Percentiles rank a stretch among this genome's conserved stretches.
Evolutionary conservation across 2,888 invertebrate species (phyloP).

Genomic region (Pantelozetes paolii): DNA sequence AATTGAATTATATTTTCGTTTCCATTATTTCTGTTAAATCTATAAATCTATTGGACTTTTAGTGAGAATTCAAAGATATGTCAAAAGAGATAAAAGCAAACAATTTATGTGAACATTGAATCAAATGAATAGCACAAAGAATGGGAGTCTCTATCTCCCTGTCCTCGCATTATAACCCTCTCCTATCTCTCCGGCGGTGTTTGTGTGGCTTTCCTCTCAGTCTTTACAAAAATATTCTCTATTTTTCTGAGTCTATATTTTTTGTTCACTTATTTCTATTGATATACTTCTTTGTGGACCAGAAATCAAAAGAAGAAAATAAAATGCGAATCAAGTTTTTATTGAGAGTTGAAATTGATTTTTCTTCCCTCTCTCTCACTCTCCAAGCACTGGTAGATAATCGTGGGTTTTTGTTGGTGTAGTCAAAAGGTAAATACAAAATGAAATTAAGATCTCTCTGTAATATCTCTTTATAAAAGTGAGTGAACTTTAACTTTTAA

Average conservation of each 20-base stretch:
- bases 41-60: too few relatives aligned
- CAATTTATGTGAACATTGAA: background rate
- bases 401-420: background rate
- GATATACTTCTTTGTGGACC: background rate
- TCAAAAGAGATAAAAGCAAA: too few relatives aligned
- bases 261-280: too few relatives aligned
- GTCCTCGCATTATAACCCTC: too few relatives aligned
- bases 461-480: background rate
- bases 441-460: slow-evolving; percentile 29
- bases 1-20: too few relatives aligned
- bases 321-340: background rate
- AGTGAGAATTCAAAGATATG: too few relatives aligned
- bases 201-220: slow-evolving; percentile 16
- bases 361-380: background rate
- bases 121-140: background rate
- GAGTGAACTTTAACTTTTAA: background rate
- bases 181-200: background rate
- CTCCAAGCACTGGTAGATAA: background rate
- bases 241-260: too few relatives aligned
- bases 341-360: background rate
- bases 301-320: background rate
- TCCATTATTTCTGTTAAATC: too few relatives aligned
- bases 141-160: background rate
- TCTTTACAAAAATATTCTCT: too few relatives aligned
- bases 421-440: slow-evolving; percentile 34